A percentile compares a stretch with the other conserved stretches of the same genome.
Evolutionary conservation across 2,888 invertebrate species (phyloP).

Genomic region (Spatulosminthurus flaviceps): DNA sequence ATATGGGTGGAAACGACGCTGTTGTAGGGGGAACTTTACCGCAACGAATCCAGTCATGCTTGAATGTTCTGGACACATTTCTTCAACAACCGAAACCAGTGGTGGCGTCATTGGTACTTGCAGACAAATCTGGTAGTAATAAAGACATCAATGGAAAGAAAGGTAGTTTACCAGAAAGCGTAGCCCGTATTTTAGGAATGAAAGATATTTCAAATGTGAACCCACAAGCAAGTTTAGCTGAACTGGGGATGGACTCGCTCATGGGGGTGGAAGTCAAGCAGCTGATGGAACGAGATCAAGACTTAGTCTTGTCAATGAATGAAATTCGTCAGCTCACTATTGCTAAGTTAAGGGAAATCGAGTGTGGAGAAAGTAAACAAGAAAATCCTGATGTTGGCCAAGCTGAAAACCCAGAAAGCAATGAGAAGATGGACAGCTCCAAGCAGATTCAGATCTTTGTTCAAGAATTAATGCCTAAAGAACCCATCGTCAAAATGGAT

Average conservation of each 20-base stretch:
- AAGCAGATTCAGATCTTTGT: constrained; percentile 58
- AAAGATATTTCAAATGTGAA: constrained; percentile 85
- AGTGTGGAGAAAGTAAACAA: constrained; percentile 61
- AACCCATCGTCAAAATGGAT: constrained; percentile 75
- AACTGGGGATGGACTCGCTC: constrained; percentile 96
- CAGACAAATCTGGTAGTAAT: constrained; percentile 77
- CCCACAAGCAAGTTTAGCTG: constrained; percentile 81
- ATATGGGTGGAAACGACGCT: constrained; percentile 87
- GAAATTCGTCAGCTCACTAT: constrained; percentile 89
- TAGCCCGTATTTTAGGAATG: constrained; percentile 89
- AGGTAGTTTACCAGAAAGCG: constrained; percentile 77
- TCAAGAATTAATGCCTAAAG: constrained; percentile 79
- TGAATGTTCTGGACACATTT: constrained; percentile 87
- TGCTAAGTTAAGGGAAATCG: constrained; percentile 75
- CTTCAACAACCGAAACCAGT: constrained; percentile 84
- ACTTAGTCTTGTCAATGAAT: constrained; percentile 87
- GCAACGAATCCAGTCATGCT: constrained; percentile 93
- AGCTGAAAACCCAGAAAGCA: not conserved
- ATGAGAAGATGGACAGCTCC: constrained; percentile 39
- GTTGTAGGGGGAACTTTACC: constrained; percentile 96
- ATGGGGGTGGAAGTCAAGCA: constrained; percentile 99
- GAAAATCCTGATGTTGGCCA: constrained; percentile 26
- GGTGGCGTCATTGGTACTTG: constrained; percentile 82
- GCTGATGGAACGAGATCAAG: constrained; percentile 90
- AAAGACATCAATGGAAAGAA: constrained; percentile 69